Evolutionary conservation across 2,113 vertebrate genomes (phyloP).

Genomic region (Delphinapterus leucas): DNA sequence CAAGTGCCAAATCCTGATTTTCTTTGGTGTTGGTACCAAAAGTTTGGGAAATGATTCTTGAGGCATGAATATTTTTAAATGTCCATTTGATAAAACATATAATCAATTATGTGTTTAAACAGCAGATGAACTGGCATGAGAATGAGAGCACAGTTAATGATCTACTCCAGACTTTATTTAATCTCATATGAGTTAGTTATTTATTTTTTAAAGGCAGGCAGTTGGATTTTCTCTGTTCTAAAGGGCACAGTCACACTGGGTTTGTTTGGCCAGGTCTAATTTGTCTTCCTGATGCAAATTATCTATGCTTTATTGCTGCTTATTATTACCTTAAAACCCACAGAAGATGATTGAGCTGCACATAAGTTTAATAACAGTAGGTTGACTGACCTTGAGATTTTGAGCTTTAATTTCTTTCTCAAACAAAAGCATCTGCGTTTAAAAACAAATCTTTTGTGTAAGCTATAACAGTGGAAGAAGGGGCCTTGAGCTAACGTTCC

Average conservation of each 20-base stretch:
- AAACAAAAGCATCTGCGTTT: conserved; percentile 62
- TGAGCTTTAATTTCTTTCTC: conserved; percentile 64
- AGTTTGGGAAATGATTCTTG: background rate
- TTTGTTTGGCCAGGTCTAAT: conserved; percentile 60
- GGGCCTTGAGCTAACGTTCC: background rate
- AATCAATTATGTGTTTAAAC: conserved; percentile 46
- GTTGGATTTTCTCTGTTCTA: conserved; percentile 60
- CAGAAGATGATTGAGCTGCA: conserved; percentile 58
- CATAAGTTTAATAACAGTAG: conserved; percentile 61
- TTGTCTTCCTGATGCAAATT: conserved; percentile 69
- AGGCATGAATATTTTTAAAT: background rate
- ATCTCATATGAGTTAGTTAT: conserved; percentile 58
- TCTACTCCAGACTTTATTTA: conserved; percentile 39
- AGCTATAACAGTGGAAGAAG: conserved; percentile 15
- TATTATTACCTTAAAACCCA: conserved; percentile 52
- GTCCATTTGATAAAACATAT: background rate
- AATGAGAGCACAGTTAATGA: conserved; percentile 46
- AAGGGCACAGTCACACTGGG: conserved; percentile 48
- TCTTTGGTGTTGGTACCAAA: background rate
- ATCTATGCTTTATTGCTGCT: conserved; percentile 61
- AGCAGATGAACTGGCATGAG: background rate
- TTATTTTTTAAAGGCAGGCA: conserved; percentile 58
- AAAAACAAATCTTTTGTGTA: conserved; percentile 58
- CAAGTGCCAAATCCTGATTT: background rate
- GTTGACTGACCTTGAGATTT: conserved; percentile 67